Conservation (phyloP, 2,888 invertebrate genomes). For the Acrobasis consociella region DNA sequence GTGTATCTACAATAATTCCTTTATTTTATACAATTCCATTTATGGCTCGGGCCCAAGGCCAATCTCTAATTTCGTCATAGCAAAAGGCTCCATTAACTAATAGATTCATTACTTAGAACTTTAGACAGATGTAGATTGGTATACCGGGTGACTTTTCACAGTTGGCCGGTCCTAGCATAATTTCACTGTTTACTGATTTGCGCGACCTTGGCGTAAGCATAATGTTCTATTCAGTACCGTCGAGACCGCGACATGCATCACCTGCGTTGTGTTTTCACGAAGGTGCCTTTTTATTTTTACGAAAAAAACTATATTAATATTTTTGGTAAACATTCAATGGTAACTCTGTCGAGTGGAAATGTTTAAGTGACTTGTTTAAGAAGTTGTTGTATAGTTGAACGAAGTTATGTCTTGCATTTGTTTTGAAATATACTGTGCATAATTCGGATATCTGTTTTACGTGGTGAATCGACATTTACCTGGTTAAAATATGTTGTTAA, state of each 20-base stretch:
- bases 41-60: too few relatives aligned
- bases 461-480: not conserved
- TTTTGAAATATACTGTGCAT: not conserved
- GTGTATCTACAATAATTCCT: too few relatives aligned
- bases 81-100: too few relatives aligned
- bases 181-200: slow-evolving; percentile 37
- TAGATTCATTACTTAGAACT: too few relatives aligned
- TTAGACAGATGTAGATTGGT: not conserved
- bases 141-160: slow-evolving; percentile 39
- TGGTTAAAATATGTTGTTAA: too few relatives aligned
- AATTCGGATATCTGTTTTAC: not conserved
- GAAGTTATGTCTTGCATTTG: not conserved
- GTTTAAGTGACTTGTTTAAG: not conserved
- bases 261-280: slow-evolving; percentile 72
- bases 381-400: not conserved
- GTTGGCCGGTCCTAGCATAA: slow-evolving; percentile 55
- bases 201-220: slow-evolving; percentile 33
- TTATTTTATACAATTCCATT: too few relatives aligned
- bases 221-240: slow-evolving; percentile 61
- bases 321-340: not conserved
- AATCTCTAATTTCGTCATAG: too few relatives aligned
- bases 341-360: not conserved
- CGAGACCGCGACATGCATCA: slow-evolving; percentile 70
- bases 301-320: slow-evolving; percentile 18
- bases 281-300: slow-evolving; percentile 51